These are phyloP conservation scores for Parus major DNA, from an alignment of 2,113 vertebrate species.

Conservation along the genomic window DNA sequence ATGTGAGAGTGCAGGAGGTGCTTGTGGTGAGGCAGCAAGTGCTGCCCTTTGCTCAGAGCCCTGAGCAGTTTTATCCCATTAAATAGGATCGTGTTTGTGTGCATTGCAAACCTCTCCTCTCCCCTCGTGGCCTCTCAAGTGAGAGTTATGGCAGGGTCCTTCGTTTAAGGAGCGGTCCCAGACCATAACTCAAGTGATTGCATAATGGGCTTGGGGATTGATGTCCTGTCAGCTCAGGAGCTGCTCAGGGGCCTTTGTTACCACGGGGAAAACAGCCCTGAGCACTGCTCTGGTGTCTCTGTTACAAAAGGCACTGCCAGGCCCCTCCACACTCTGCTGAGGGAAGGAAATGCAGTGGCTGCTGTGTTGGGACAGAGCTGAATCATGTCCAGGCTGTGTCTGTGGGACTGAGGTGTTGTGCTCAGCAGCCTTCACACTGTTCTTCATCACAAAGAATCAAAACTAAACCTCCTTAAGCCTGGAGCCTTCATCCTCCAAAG, in stretches of 20 bases:
- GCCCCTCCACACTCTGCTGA: fast-evolving
- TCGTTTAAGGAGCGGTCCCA: background rate
- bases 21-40: background rate
- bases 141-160: background rate
- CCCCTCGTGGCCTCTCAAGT: background rate
- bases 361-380: background rate
- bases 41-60: background rate
- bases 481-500: background rate
- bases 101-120: background rate
- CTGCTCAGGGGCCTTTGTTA: background rate
- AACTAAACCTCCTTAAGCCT: background rate
- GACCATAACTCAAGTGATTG: background rate
- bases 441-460: background rate
- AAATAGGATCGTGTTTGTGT: background rate
- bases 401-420: background rate
- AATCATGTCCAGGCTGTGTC: background rate
- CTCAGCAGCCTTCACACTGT: background rate
- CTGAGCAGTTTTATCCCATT: background rate
- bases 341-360: background rate
- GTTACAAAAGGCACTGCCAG: fast-evolving
- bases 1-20: background rate
- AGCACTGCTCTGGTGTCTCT: background rate
- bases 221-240: background rate
- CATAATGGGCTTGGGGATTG: background rate
- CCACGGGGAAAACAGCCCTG: background rate